A percentile compares a stretch with the other conserved stretches of the same genome.
Conservation (phyloP, 2,888 invertebrate species). For the Lasioglossum lativentre region DNA sequence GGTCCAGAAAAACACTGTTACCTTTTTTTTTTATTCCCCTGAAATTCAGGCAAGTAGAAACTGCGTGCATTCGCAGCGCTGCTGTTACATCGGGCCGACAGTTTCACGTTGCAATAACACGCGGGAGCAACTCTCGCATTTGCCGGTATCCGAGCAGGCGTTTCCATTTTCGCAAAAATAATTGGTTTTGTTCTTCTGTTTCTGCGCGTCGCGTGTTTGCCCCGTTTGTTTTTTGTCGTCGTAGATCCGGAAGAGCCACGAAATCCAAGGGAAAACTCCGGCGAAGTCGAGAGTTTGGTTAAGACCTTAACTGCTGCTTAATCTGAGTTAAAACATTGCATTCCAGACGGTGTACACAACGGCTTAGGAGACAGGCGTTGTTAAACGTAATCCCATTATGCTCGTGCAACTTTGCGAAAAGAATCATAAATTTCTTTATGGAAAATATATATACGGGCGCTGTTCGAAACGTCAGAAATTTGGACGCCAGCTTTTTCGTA, state of each 20-base stretch:
- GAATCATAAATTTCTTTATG: neutral
- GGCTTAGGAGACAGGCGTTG: neutral
- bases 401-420: neutral
- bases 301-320: neutral
- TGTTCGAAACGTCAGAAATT: no score
- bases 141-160: neutral
- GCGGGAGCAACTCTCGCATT: neutral
- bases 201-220: neutral
- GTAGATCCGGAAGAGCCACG: neutral
- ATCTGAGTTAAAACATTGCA: neutral
- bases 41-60: neutral
- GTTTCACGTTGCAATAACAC: conserved; percentile 20
- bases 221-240: neutral
- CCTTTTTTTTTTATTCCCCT: neutral
- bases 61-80: neutral
- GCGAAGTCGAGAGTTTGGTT: neutral
- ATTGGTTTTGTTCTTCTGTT: neutral
- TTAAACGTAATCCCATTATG: neutral
- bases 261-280: neutral
- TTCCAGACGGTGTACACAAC: neutral
- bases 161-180: neutral
- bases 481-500: no score
- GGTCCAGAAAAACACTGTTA: neutral
- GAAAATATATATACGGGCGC: no score
- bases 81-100: neutral